Evolutionary conservation across 1,140 invertebrate genomes (phyloP), one percentile per base, ranked within the genome.

Genomic region (Brachionus calyciflorus): DNA sequence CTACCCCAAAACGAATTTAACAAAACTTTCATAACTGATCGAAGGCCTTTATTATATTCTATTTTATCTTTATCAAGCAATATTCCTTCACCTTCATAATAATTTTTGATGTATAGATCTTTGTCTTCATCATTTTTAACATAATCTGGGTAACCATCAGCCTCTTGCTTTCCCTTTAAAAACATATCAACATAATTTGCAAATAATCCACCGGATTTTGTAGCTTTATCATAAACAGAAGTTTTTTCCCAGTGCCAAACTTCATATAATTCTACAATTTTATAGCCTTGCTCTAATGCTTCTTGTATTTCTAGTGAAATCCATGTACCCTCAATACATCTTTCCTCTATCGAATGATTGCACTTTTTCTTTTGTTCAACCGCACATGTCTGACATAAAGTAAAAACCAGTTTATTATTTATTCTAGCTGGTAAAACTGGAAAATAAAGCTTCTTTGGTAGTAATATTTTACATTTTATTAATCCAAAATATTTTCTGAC

Each of bases 241-340:
- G 2, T 80, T 24, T 1, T 76, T 60, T 17, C 44, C 51, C 82
- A 83, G 33, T 84, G 77, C 81, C 82, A 85, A 10, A 85, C 80
- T 79, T 86, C 83, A 44, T 78, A 80, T 19, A 85, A 79, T 17
- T 82, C 55, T 4, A 82, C 0, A 33, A 87, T 79, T 70, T 77
- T 77, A 57, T 86, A 85, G 0, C 82, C 83, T 57, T 78, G 77
- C 28, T 81, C 57, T 0, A 83, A 26, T 0, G 85, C 84, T 75
- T 82, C 80, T 30, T 69, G 26, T 5, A 86, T 12, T 79, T 86
- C 85, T 19, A 82, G 79, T 9, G 79, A 78, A 0, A 82, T 80
- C 81, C 82, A 86, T 3, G 82, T 84, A 57, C 84, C 84, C 0
- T 79, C 9, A 86, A 77, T 0, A 70, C 26, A 30, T 83, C 76